A percentile compares a stretch with the other conserved stretches of the same genome.
These are phyloP conservation scores for Homalodisca vitripennis DNA, from an alignment of 1,140 invertebrate genomes.

Conservation along the genomic window DNA sequence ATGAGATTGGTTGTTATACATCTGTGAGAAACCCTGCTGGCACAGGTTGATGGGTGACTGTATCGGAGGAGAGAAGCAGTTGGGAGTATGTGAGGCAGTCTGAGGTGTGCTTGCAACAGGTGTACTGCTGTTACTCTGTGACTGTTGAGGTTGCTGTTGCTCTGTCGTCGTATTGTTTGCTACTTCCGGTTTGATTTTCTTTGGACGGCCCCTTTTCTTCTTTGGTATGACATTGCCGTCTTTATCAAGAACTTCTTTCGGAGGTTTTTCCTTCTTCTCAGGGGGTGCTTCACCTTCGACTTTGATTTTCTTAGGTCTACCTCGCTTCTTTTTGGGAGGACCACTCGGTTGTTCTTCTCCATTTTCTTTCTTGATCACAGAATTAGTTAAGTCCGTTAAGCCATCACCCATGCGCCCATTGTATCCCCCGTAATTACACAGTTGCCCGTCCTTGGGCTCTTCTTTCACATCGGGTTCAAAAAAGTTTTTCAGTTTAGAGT, in stretches of 20 bases:
- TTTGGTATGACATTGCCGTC: constrained; percentile 57
- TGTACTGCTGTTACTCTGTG: not conserved
- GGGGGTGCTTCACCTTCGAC: constrained; percentile 59
- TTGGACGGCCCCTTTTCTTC: constrained; percentile 81
- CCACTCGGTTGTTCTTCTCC: constrained; percentile 51
- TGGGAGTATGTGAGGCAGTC: constrained; percentile 19
- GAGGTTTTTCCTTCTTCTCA: constrained; percentile 49
- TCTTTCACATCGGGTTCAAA: constrained; percentile 46
- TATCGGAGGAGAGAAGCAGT: constrained; percentile 56
- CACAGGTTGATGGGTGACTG: constrained; percentile 53
- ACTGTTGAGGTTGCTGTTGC: constrained; percentile 23
- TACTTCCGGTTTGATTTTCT: constrained; percentile 68
- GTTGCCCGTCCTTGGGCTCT: constrained; percentile 43
- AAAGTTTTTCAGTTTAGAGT: constrained; percentile 62
- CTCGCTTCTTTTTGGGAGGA: constrained; percentile 83
- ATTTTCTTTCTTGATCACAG: constrained; percentile 50
- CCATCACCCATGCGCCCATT: constrained; percentile 32
- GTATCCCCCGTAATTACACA: constrained; percentile 34
- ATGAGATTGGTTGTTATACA: constrained; percentile 51
- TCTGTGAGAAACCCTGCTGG: constrained; percentile 47
- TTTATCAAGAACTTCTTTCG: constrained; percentile 33
- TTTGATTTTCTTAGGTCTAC: constrained; percentile 83
- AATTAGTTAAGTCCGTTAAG: constrained; percentile 51
- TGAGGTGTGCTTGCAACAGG: not conserved
- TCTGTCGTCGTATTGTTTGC: constrained; percentile 2